Percentiles rank a stretch among this genome's conserved stretches.
phyloP scores from a whole-genome alignment of 1,140 invertebrate species.

The Trichonephila clavipes region DNA sequence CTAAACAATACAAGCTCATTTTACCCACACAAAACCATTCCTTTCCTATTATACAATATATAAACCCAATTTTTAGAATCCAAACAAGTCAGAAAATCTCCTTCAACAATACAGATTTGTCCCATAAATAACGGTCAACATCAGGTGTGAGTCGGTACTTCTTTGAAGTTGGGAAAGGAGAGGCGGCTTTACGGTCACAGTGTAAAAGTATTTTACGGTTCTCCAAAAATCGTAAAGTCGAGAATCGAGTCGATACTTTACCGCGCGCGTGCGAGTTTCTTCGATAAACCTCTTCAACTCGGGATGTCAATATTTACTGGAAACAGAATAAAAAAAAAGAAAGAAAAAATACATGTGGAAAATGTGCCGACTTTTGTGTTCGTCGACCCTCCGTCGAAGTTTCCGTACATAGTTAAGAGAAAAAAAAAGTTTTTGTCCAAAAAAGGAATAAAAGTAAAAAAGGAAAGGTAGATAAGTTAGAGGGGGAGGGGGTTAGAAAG shows the following conservation, averaged over 20 bases:
- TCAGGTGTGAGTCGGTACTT: constrained; percentile 45
- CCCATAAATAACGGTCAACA: constrained; percentile 6
- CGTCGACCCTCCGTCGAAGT: not conserved
- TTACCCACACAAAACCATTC: not conserved
- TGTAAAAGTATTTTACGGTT: constrained; percentile 21
- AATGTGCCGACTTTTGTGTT: not conserved
- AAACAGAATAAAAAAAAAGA: constrained; percentile 6
- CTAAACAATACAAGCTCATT: not conserved
- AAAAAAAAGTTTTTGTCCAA: not conserved
- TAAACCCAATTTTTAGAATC: not conserved
- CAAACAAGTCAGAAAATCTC: constrained; percentile 5
- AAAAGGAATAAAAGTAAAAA: not conserved
- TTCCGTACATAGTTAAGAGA: not conserved
- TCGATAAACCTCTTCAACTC: constrained; percentile 7
- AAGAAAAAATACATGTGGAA: not conserved
- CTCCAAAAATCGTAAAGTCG: not conserved
- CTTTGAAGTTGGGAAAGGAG: not conserved
- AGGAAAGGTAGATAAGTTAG: not conserved
- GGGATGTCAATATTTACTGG: constrained; percentile 51
- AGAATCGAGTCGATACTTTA: constrained; percentile 42
- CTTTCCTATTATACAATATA: not conserved
- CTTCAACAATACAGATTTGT: not conserved
- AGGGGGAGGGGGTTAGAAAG: not conserved
- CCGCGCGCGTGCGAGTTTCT: not conserved
- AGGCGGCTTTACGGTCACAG: not conserved